Conservation (phyloP, 2,113 vertebrate genomes). For the Genyomyrus donnyi region DNA sequence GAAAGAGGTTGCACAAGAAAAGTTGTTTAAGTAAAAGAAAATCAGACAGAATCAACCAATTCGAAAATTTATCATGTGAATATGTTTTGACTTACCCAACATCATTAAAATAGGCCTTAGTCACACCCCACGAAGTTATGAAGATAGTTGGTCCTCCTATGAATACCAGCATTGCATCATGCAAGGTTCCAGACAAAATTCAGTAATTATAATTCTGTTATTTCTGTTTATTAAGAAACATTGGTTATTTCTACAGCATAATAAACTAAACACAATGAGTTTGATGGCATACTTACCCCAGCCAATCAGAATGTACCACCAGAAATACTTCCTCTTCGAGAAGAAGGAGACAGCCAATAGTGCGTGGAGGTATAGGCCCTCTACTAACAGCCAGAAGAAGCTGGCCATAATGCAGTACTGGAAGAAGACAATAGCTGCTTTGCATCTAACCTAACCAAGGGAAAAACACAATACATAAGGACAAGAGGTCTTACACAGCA, state of each 20-base stretch:
- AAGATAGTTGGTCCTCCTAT: constrained; percentile 80
- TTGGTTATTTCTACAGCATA: not conserved
- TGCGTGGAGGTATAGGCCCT: constrained; percentile 87
- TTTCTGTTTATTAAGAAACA: not conserved
- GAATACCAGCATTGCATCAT: constrained; percentile 12
- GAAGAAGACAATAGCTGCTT: constrained; percentile 83
- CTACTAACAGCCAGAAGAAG: constrained; percentile 90
- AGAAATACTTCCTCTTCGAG: constrained; percentile 85
- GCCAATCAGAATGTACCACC: constrained; percentile 80
- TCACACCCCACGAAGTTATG: constrained; percentile 75
- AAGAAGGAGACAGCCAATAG: constrained; percentile 88
- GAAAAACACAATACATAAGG: not conserved
- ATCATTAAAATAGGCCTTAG: constrained; percentile 66
- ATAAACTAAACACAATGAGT: not conserved
- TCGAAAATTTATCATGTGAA: not conserved
- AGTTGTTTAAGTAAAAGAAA: not conserved
- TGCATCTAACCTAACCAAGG: constrained; percentile 71
- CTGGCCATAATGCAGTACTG: constrained; percentile 91
- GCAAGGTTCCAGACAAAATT: not conserved
- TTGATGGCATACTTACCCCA: constrained; percentile 71
- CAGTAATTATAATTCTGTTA: not conserved
- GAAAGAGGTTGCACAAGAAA: not conserved
- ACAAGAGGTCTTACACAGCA: not conserved
- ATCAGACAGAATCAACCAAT: not conserved
- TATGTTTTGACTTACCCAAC: constrained; percentile 67